Evolutionary conservation across 30 jellyfish, hydroid and myxozoan genomes (phyloP).

Genomic region (Hydractinia echinata): DNA sequence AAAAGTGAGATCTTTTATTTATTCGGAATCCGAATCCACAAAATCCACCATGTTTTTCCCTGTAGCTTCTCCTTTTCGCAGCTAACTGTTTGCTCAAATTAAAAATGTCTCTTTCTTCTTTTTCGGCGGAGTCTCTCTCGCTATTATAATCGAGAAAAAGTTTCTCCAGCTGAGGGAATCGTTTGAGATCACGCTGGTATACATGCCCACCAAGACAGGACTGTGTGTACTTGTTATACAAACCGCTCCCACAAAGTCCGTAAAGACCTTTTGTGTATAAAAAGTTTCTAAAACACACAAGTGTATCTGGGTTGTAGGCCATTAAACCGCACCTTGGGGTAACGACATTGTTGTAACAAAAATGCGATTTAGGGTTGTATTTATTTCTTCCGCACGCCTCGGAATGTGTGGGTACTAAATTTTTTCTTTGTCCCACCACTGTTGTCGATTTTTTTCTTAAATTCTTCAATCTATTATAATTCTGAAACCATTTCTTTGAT

Average conservation of each 20-base stretch:
- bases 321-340: constrained; percentile 6
- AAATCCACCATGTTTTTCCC: background rate
- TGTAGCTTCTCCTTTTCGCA: background rate
- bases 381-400: constrained; percentile 10
- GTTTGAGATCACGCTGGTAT: background rate
- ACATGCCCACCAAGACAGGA: constrained; percentile 1
- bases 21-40: background rate
- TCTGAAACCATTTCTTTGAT: background rate
- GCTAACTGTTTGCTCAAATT: background rate
- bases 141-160: background rate
- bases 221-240: constrained; percentile 14
- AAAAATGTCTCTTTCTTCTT: constrained; percentile 1
- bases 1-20: constrained; percentile 10
- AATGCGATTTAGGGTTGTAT: constrained; percentile 2
- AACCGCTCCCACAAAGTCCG: constrained; percentile 14
- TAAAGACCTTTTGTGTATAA: constrained; percentile 13
- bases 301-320: constrained; percentile 9
- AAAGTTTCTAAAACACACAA: constrained; percentile 17
- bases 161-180: background rate
- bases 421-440: constrained; percentile 18
- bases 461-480: background rate
- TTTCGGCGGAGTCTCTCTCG: background rate
- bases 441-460: background rate
- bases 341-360: constrained; percentile 13
- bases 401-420: background rate